Evolutionary conservation across 2,888 invertebrate genomes (phyloP).

Genomic region (Vanessa cardui): DNA sequence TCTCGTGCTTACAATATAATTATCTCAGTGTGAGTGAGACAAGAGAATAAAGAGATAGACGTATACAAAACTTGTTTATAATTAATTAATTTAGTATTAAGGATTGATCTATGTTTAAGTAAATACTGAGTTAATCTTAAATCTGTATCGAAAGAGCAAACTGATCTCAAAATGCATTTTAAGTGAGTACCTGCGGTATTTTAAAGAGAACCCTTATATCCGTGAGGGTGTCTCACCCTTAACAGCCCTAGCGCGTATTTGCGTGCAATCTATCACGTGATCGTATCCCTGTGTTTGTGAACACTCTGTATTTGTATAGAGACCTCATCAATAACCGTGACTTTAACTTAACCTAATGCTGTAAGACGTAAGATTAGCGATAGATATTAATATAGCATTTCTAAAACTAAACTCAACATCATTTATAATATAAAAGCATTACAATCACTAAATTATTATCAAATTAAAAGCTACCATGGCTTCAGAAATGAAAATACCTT

Average conservation of each 20-base stretch:
- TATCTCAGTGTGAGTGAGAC: too few species aligned
- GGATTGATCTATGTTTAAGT: too few species aligned
- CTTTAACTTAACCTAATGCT: constrained; percentile 1
- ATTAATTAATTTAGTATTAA: too few species aligned
- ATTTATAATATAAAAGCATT: too few species aligned
- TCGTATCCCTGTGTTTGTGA: constrained; percentile 18
- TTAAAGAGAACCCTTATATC: neutral
- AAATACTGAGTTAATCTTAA: too few species aligned
- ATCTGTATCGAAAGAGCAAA: neutral
- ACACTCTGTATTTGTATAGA: constrained; percentile 24
- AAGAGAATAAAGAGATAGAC: too few species aligned
- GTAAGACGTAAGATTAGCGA: neutral
- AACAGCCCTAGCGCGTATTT: constrained; percentile 22
- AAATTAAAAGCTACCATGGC: too few species aligned
- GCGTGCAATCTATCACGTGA: constrained; percentile 30
- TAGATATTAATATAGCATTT: neutral
- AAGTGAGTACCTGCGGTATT: neutral
- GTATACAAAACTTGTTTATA: too few species aligned
- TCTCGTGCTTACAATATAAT: too few species aligned
- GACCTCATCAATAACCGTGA: constrained; percentile 29
- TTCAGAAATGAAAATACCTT: too few species aligned
- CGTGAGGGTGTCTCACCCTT: constrained; percentile 1
- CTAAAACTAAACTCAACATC: neutral
- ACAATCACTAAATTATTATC: neutral
- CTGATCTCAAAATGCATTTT: neutral